Evolutionary conservation across 2,888 invertebrate genomes (phyloP).

Genomic region (Tethea ocularis): DNA sequence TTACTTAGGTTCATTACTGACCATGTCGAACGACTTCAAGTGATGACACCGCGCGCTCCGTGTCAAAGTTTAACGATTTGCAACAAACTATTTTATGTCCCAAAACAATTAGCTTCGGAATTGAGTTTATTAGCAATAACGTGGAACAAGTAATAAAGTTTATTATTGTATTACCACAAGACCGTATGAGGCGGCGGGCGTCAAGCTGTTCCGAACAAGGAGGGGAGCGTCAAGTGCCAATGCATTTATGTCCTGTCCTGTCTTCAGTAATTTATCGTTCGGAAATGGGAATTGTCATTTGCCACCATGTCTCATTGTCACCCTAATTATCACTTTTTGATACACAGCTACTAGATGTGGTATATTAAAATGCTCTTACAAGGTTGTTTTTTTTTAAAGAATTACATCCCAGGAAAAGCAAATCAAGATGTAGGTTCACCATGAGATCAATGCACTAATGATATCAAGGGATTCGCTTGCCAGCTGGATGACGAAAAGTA

Average conservation of each 20-base stretch:
- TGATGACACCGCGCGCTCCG: background rate
- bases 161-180: slow-evolving; percentile 12
- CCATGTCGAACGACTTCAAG: background rate
- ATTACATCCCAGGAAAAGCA: too few relatives aligned
- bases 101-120: slow-evolving; percentile 26
- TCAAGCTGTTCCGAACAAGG: slow-evolving; percentile 16
- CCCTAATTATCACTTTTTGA: slow-evolving; percentile 43
- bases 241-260: slow-evolving; percentile 25
- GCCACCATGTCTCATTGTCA: slow-evolving; percentile 33
- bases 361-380: background rate
- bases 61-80: slow-evolving; percentile 14
- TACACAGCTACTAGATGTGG: slow-evolving; percentile 25
- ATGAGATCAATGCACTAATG: too few relatives aligned
- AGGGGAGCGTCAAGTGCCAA: slow-evolving; percentile 19
- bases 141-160: slow-evolving; percentile 20
- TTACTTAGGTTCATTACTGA: too few relatives aligned
- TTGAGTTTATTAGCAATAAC: slow-evolving; percentile 30
- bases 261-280: slow-evolving; percentile 32
- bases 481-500: too few relatives aligned
- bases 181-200: slow-evolving; percentile 11
- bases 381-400: too few relatives aligned
- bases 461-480: too few relatives aligned
- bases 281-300: slow-evolving; percentile 30
- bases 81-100: slow-evolving; percentile 21
- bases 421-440: too few relatives aligned